phyloP scores from a whole-genome alignment of 2,797 vertebrate species.

The Notolabrus celidotus region DNA sequence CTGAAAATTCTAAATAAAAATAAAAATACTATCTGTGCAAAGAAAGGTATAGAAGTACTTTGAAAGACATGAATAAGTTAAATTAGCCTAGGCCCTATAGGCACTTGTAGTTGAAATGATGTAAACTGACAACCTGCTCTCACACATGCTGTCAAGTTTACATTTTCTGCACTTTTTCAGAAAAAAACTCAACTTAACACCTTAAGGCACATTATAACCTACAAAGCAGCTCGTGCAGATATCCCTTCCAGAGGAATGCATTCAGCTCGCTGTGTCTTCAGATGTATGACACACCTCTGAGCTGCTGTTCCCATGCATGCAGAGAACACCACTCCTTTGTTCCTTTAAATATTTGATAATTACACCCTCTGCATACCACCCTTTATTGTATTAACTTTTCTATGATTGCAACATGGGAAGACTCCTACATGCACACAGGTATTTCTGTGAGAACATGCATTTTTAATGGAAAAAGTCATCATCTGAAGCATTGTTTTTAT shows the following conservation, averaged over 20 bases:
- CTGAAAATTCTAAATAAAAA: too few relatives aligned
- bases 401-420: slow-evolving; percentile 37
- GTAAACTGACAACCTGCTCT: neutral
- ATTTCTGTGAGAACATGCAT: slow-evolving; percentile 10
- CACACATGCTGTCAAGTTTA: neutral
- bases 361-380: slow-evolving; percentile 39
- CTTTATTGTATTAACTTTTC: slow-evolving; percentile 34
- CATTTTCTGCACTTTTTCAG: neutral
- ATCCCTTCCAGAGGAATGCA: slow-evolving; percentile 39
- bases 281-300: slow-evolving; percentile 53
- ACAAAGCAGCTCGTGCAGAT: slow-evolving; percentile 8
- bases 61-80: too few relatives aligned
- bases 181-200: neutral
- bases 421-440: slow-evolving; percentile 22
- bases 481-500: slow-evolving; percentile 45
- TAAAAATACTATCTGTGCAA: too few relatives aligned
- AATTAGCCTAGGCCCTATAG: too few relatives aligned
- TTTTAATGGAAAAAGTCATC: slow-evolving; percentile 44
- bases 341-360: slow-evolving; percentile 68
- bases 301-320: slow-evolving; percentile 58
- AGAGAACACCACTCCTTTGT: slow-evolving; percentile 67
- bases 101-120: too few relatives aligned
- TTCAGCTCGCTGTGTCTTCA: slow-evolving; percentile 34
- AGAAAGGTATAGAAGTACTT: too few relatives aligned
- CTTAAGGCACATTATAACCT: neutral